Evolutionary conservation across 2,797 vertebrate species (phyloP), one percentile per base, ranked within the genome.

Genomic region (Onychomys arenicola): DNA sequence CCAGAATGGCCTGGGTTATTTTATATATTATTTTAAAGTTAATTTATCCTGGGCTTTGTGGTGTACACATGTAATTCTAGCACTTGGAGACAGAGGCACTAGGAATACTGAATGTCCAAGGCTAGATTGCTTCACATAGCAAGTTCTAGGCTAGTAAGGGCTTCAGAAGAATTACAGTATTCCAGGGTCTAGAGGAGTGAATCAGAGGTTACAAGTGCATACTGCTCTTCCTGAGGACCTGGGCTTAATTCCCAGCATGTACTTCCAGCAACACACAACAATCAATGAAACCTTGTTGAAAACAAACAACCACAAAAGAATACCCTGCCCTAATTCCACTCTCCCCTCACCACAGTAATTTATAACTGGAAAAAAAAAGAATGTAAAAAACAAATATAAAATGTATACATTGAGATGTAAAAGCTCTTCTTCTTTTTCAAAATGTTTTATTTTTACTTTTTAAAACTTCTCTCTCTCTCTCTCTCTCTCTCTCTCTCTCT

Each of bases 381-480:
- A 71, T 9, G 2, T 19, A 57, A 57, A 57, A 57, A 17, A 83
- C 87, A 43, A 55, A 69, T 76, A 83, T 21, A 73, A 29, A 57
- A 75, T 84, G 52, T 80, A 65, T 69, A 88, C 37, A 94, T 32
- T 57, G 75, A 95, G 32, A 93, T 82, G 32, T 76, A 87, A 67
- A 89, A 96, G 73, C 29, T 43, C 34, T 90, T 7, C 2, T 90
- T 88, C 67, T 49, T 49, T 84, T 69, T 49, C 27, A 23, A 82
- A 86, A 13, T 13, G 0, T n/a, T 85, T 85, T 49, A 67, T n/a
- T 49, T 85, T 65, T 85, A 67, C 61, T 49, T 49, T 46, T 63
- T 1, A 63, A 83, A 43, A 29, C 83, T 17, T 3, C 25, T 83
- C n/a, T 57, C 32, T 57, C 19, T 34, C 8, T 25, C 52, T 55